Conservation (phyloP, 2,888 invertebrate genomes). For the Serripes groenlandicus region DNA sequence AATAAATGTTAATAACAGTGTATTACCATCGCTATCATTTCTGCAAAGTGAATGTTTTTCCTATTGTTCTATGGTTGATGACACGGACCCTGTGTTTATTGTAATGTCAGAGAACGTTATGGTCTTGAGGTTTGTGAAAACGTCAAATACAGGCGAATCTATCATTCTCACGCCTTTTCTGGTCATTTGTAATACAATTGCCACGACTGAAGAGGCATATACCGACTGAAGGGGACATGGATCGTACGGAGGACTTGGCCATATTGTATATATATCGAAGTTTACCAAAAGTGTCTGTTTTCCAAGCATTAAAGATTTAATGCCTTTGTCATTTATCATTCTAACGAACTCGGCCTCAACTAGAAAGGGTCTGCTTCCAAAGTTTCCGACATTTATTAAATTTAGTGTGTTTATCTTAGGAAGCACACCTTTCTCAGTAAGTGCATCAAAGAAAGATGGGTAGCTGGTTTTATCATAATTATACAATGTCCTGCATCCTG, state of each 20-base stretch:
- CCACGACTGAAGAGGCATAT: background rate
- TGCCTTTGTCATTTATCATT: background rate
- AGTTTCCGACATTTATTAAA: background rate
- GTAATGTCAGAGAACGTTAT: background rate
- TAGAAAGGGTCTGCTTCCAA: background rate
- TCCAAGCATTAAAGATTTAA: background rate
- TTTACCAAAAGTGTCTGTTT: background rate
- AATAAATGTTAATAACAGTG: background rate
- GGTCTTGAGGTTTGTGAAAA: background rate
- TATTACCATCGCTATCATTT: background rate
- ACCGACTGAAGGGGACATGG: background rate
- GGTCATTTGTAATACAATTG: background rate
- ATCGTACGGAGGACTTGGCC: background rate
- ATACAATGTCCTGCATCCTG: background rate
- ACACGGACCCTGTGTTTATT: background rate
- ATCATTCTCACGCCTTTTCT: background rate
- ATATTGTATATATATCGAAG: background rate
- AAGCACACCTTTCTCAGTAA: background rate
- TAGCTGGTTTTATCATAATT: background rate
- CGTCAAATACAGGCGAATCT: background rate
- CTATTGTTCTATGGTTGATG: background rate
- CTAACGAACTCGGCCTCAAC: background rate
- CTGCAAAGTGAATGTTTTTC: background rate
- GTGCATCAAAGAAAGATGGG: background rate
- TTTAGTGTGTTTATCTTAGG: background rate